Base-by-base conservation (phyloP, 92 coral and sea anemone species). In the Actinostola sp. region DNA sequence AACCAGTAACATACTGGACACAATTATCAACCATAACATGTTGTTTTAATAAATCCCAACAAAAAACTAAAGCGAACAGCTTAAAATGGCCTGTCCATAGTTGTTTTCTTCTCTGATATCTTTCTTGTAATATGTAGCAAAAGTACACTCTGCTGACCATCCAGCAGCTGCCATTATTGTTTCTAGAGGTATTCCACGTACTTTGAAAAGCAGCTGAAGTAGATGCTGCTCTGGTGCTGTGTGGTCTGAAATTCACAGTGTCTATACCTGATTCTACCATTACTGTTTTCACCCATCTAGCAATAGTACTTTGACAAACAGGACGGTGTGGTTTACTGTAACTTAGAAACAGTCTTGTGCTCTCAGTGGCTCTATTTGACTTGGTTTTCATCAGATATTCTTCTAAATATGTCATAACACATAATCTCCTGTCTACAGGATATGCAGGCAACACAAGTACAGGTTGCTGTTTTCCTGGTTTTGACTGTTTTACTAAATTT, bases 111-210 rank as follows among this genome's bases (percentile, higher is more conserved):
- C 1, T 34, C 15, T 34, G 8, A 51, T 44, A 14, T 51, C 57
- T 56, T 51, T 52, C 65, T 63, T 71, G 61, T 62, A 80, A 39
- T 62, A 80, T 32, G 53, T 80, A 17, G 84, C 76, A 78, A 78
- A 78, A 7, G 41, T 58, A 48, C 71, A 69, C 68, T 45, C 69
- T 28, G 50, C 8, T 39, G 21, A 46, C 82, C 82, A 76, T 0
- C 82, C 73, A 21, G 73, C 82, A 7, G 82, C 73, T 15, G 55
- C 32, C 65, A 80, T 53, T 7, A 71, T 80, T 19, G 50, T 55
- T 11, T 68, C 70, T 30, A 76, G 54, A 0, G 82, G 73, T 0
- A 76, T 74, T 23, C 54, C 66, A 24, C n/a, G n/a, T n/a, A n/a
- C 32, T 76, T 11, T 26, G 67, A 9, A 20, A 44, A 4, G 79